Conservation (phyloP, 2,797 vertebrate genomes). For the Xyrichtys novacula region DNA sequence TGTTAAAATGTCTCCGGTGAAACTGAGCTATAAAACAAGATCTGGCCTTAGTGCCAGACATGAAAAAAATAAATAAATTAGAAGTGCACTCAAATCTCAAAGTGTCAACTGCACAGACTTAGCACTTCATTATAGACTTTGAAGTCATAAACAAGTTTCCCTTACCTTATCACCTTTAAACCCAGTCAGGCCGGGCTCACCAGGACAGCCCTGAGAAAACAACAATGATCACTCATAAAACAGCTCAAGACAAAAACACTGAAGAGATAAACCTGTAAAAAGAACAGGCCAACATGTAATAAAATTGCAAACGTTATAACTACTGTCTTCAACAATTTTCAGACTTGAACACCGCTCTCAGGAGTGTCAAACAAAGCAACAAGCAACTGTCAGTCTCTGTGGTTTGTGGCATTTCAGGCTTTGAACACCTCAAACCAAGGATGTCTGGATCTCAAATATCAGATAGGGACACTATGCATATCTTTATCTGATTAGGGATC, state of each 20-base stretch:
- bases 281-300: background rate
- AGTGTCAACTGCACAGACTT: conserved; percentile 16
- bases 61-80: background rate
- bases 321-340: too few species aligned
- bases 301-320: too few species aligned
- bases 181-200: conserved; percentile 84
- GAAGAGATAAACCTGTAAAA: conserved; percentile 15
- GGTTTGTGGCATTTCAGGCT: too few species aligned
- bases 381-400: too few species aligned
- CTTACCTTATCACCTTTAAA: conserved; percentile 92
- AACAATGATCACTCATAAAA: conserved; percentile 39
- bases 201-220: conserved; percentile 86
- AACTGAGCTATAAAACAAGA: conserved; percentile 27
- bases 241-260: background rate
- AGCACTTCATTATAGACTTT: conserved; percentile 6
- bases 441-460: too few species aligned
- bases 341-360: too few species aligned
- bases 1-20: conserved; percentile 10
- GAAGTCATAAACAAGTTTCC: conserved; percentile 29
- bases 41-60: background rate
- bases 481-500: too few species aligned
- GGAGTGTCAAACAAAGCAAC: too few species aligned
- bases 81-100: background rate
- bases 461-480: too few species aligned
- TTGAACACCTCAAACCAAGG: too few species aligned